A percentile compares a stretch with the other conserved stretches of the same genome.
Conservation (phyloP, 2,888 invertebrate species). For the Chalcosyrphus nemorum region DNA sequence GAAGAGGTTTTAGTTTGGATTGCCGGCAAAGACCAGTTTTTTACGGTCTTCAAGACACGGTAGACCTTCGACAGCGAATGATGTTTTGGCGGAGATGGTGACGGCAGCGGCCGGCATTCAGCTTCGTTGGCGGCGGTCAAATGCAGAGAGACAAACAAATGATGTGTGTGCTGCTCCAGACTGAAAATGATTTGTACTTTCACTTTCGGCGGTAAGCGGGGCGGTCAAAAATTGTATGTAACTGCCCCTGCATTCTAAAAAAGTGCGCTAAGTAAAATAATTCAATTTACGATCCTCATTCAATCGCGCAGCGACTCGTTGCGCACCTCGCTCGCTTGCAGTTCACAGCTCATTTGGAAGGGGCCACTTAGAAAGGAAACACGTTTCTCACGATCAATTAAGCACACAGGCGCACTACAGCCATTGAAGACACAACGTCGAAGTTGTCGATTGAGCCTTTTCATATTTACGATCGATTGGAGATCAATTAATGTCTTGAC, state of each 20-base stretch:
- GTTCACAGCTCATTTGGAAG: constrained; percentile 68
- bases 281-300: constrained; percentile 67
- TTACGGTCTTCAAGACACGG: constrained; percentile 29
- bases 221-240: not conserved
- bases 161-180: constrained; percentile 63
- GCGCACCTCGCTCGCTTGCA: not conserved
- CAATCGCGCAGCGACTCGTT: not conserved
- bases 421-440: not conserved
- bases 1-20: constrained; percentile 27
- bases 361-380: constrained; percentile 70
- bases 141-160: constrained; percentile 66
- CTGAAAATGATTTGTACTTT: constrained; percentile 72
- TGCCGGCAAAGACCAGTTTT: constrained; percentile 67
- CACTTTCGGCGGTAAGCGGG: constrained; percentile 48
- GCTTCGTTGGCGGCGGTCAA: constrained; percentile 34
- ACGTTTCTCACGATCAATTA: constrained; percentile 73
- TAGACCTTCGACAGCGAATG: constrained; percentile 46
- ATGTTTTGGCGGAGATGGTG: not conserved
- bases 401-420: constrained; percentile 3
- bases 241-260: constrained; percentile 50
- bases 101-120: not conserved
- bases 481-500: constrained; percentile 72
- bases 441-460: constrained; percentile 65
- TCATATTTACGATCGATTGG: constrained; percentile 72
- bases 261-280: constrained; percentile 65